Conservation (phyloP, 2,797 vertebrate genomes). For the Sciurus carolinensis region DNA sequence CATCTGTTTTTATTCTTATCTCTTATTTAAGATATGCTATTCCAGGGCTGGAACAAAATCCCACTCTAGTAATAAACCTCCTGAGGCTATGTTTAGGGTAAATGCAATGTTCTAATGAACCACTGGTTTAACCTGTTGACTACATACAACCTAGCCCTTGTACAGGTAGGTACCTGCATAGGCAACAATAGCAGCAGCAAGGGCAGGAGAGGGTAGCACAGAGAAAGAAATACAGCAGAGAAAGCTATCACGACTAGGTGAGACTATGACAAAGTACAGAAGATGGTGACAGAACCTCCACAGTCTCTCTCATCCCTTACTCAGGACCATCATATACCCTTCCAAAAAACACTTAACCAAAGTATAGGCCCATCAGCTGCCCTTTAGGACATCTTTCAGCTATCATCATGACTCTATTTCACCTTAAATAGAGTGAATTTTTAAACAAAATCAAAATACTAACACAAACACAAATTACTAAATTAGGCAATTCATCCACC, state of each 20-base stretch:
- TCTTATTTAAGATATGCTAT: neutral
- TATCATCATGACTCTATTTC: slow-evolving; percentile 35
- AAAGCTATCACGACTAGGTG: neutral
- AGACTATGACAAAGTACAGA: neutral
- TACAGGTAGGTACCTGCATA: neutral
- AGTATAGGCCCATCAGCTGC: neutral
- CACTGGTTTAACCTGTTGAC: neutral
- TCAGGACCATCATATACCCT: neutral
- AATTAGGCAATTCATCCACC: slow-evolving; percentile 28
- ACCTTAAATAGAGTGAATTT: slow-evolving; percentile 7
- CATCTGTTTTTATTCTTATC: neutral
- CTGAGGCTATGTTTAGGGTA: neutral
- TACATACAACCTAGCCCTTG: neutral
- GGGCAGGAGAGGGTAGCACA: neutral
- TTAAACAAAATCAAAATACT: slow-evolving; percentile 60
- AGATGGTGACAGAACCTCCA: neutral
- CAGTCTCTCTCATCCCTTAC: neutral
- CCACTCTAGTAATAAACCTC: neutral
- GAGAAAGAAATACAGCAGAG: neutral
- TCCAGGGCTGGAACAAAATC: neutral
- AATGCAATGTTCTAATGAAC: neutral
- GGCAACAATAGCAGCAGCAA: neutral
- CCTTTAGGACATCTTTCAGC: slow-evolving; percentile 9
- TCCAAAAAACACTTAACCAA: neutral
- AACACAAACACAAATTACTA: slow-evolving; percentile 52